phyloP scores from a whole-genome alignment of 2,888 invertebrate species.

The Anthoptus insignis region DNA sequence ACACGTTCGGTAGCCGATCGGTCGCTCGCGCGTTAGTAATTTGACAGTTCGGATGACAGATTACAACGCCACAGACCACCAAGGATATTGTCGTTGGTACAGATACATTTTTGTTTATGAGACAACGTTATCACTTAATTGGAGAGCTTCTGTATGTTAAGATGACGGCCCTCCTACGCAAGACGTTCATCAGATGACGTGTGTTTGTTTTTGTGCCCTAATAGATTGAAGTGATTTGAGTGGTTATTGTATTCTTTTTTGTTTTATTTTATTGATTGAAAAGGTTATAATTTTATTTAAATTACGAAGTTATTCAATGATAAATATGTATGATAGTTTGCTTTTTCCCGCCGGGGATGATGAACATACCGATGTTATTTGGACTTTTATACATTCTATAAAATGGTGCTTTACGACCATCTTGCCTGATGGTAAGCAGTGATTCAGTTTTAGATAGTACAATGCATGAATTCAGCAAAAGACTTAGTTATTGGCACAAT shows the following conservation, averaged over 20 bases:
- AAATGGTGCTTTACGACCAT: too few relatives aligned
- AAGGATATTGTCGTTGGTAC: slow-evolving; percentile 73
- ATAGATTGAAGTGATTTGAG: slow-evolving; percentile 7
- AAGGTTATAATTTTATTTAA: too few relatives aligned
- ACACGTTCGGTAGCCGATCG: slow-evolving; percentile 86
- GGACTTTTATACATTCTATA: too few relatives aligned
- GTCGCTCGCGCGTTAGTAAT: slow-evolving; percentile 85
- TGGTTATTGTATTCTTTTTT: background rate
- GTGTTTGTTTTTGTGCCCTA: slow-evolving; percentile 6
- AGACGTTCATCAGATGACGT: slow-evolving; percentile 26
- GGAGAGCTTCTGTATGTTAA: slow-evolving; percentile 66
- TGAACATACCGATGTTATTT: too few relatives aligned
- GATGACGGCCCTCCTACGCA: slow-evolving; percentile 46
- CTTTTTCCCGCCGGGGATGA: too few relatives aligned
- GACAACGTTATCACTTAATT: slow-evolving; percentile 74
- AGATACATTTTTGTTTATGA: slow-evolving; percentile 75
- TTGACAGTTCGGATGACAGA: slow-evolving; percentile 87
- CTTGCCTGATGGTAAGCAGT: too few relatives aligned
- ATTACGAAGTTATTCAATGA: too few relatives aligned
- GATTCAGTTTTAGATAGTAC: too few relatives aligned
- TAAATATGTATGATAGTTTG: too few relatives aligned
- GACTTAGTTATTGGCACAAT: too few relatives aligned
- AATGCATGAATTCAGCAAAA: too few relatives aligned
- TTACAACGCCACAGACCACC: slow-evolving; percentile 82
- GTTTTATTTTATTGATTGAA: too few relatives aligned